Conservation (phyloP, 2,113 vertebrate genomes). For the Saccopteryx bilineata region DNA sequence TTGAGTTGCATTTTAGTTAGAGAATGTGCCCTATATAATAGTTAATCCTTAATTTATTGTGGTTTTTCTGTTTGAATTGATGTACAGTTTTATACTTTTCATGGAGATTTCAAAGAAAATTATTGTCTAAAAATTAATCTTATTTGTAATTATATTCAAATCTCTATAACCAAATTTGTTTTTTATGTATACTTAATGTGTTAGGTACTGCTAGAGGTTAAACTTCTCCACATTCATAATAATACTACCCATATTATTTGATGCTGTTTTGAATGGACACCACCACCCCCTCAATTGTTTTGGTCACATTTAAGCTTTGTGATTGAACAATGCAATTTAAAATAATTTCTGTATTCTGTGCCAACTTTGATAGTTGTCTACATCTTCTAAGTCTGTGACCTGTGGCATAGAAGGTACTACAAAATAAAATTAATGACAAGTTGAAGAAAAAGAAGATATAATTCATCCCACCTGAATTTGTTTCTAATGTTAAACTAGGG, state of each 20-base stretch:
- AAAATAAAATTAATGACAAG: slow-evolving; percentile 7
- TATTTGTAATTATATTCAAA: slow-evolving; percentile 10
- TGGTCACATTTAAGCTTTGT: not conserved
- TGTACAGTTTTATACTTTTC: slow-evolving; percentile 23
- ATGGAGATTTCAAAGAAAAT: slow-evolving; percentile 46
- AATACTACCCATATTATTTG: not conserved
- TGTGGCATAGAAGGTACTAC: not conserved
- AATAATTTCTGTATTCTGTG: not conserved
- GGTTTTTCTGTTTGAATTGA: not conserved
- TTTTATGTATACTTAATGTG: not conserved
- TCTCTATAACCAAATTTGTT: not conserved
- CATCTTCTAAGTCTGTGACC: not conserved
- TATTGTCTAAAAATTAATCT: slow-evolving; percentile 5
- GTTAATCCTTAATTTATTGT: slow-evolving; percentile 63
- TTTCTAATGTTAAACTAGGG: slow-evolving; percentile 13
- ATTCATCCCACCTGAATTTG: not conserved
- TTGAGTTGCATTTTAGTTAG: slow-evolving; percentile 20
- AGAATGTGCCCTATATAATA: not conserved
- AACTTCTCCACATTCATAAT: slow-evolving; percentile 18
- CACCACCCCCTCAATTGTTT: not conserved
- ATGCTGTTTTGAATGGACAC: not conserved
- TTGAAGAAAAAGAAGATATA: slow-evolving; percentile 20
- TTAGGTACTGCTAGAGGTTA: not conserved
- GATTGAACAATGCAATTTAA: not conserved
- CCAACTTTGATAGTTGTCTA: not conserved